Conservation (phyloP, 2,113 vertebrate species). For the Camarhynchus parvulus region DNA sequence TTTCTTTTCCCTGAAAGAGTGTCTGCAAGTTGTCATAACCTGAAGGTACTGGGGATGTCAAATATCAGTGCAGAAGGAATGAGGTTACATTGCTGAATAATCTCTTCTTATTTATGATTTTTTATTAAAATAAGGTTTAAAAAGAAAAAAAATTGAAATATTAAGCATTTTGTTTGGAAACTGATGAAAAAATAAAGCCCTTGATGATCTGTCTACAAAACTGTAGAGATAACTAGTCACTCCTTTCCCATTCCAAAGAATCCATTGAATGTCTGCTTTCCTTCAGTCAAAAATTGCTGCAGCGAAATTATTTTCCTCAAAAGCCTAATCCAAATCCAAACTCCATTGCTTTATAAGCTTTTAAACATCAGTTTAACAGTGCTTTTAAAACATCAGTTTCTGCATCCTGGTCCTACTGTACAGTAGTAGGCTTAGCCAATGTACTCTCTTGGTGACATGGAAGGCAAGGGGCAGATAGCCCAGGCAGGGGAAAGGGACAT, state of each 20-base stretch:
- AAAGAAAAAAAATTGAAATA: neutral
- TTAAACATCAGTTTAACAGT: too few species aligned
- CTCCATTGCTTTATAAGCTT: neutral
- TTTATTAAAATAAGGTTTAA: neutral
- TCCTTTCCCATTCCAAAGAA: neutral
- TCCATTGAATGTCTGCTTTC: neutral
- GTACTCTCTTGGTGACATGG: neutral
- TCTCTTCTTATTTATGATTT: neutral
- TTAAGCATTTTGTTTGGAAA: neutral
- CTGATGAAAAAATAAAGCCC: neutral
- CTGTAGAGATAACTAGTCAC: neutral
- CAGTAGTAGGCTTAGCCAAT: neutral
- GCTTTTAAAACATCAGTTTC: neutral
- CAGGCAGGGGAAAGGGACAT: neutral
- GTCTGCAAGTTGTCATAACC: neutral
- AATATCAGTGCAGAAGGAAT: neutral
- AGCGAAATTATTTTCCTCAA: neutral
- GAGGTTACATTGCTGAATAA: neutral
- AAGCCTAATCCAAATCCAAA: neutral
- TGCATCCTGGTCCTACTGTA: neutral
- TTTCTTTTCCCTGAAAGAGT: neutral
- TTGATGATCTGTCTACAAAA: neutral
- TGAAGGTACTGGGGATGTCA: neutral
- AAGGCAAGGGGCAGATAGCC: neutral
- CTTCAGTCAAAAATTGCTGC: neutral